Conservation (phyloP, 1,140 invertebrate genomes). For the Aphidius gifuensis region DNA sequence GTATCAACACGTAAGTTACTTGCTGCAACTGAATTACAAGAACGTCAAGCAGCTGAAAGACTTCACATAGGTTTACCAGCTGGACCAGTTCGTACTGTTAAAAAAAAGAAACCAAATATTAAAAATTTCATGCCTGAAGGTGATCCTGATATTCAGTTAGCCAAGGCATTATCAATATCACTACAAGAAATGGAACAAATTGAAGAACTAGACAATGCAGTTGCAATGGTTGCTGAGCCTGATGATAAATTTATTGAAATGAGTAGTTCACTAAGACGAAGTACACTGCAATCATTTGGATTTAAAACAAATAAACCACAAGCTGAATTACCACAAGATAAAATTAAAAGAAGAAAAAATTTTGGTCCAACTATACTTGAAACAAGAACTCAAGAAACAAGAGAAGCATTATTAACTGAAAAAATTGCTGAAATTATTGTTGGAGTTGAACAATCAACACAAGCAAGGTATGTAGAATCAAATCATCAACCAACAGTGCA, state of each 20-base stretch:
- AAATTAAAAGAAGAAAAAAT: conserved; percentile 38
- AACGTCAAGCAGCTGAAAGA: conserved; percentile 53
- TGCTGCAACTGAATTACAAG: conserved; percentile 50
- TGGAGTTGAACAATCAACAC: conserved; percentile 40
- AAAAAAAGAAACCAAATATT: conserved; percentile 7
- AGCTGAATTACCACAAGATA: conserved; percentile 20
- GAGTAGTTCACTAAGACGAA: conserved; percentile 24
- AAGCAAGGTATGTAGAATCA: conserved; percentile 23
- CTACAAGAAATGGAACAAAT: conserved; percentile 50
- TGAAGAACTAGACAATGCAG: conserved; percentile 41
- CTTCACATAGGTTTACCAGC: conserved; percentile 48
- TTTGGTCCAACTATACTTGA: conserved; percentile 42
- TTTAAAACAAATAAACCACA: conserved; percentile 42
- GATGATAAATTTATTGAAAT: conserved; percentile 14
- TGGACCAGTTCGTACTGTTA: conserved; percentile 30
- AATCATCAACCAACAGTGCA: not conserved
- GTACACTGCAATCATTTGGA: conserved; percentile 46
- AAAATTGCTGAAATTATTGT: conserved; percentile 52
- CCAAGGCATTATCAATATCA: conserved; percentile 54
- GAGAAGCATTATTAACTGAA: conserved; percentile 51
- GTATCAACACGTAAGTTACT: conserved; percentile 50
- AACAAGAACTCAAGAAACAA: conserved; percentile 48
- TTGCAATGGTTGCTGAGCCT: conserved; percentile 20
- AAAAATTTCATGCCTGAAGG: conserved; percentile 18
- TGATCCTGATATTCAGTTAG: conserved; percentile 53